phyloP scores from a whole-genome alignment of 2,797 vertebrate species.

The Gymnoscopelus microlampas region DNA sequence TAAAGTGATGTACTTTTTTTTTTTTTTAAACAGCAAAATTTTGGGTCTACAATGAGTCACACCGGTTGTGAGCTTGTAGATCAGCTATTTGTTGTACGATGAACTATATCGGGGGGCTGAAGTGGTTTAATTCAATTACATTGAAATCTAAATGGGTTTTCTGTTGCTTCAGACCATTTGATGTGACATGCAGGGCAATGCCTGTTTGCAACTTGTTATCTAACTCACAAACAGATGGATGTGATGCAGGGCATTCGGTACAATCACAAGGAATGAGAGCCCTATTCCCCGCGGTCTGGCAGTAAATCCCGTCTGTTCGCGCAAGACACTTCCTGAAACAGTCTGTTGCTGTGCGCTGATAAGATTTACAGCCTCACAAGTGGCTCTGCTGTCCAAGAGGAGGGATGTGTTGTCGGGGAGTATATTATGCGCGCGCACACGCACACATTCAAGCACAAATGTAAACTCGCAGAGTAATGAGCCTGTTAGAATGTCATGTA shows the following conservation, averaged over 20 bases:
- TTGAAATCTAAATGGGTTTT: conserved; percentile 24
- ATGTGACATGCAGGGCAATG: conserved; percentile 23
- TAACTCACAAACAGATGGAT: too few relatives aligned
- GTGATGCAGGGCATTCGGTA: conserved; percentile 26
- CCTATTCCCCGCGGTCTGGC: conserved; percentile 22
- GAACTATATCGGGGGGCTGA: too few relatives aligned
- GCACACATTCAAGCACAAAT: not conserved
- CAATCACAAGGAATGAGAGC: conserved; percentile 41
- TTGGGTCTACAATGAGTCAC: too few relatives aligned
- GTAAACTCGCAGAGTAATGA: not conserved
- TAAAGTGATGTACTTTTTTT: too few relatives aligned
- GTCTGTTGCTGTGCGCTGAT: conserved; percentile 57
- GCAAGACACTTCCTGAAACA: conserved; percentile 70
- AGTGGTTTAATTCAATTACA: conserved; percentile 27
- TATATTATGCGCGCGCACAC: not conserved
- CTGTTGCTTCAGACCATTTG: conserved; percentile 33
- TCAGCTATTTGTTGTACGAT: too few relatives aligned
- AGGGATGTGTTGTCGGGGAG: conserved; percentile 44
- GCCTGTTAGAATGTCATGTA: too few relatives aligned
- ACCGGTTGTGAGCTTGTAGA: too few relatives aligned
- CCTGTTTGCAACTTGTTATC: conserved; percentile 46
- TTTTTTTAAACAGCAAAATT: too few relatives aligned
- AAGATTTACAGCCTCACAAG: conserved; percentile 80
- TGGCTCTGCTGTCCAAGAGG: conserved; percentile 64
- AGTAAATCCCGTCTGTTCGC: conserved; percentile 68